phyloP scores from a whole-genome alignment of 2,797 vertebrate species.

The Hybognathus amarus region DNA sequence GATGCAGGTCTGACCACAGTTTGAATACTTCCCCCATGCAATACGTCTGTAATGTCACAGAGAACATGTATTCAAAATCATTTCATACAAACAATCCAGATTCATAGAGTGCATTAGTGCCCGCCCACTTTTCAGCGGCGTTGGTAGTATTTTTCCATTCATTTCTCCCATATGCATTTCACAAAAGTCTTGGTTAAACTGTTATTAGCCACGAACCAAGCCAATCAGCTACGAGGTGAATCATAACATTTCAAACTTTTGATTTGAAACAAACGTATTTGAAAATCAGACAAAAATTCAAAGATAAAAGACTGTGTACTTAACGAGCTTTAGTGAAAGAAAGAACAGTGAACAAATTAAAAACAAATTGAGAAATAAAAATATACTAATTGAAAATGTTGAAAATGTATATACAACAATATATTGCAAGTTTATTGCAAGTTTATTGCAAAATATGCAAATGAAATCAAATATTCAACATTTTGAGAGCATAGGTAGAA shows the following conservation, averaged over 20 bases:
- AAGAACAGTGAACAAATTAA: too few relatives aligned
- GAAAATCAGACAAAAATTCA: neutral
- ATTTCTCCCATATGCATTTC: neutral
- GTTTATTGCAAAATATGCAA: too few relatives aligned
- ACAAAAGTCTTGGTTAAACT: neutral
- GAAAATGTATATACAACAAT: too few relatives aligned
- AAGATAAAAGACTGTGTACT: too few relatives aligned
- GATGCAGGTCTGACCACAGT: constrained; percentile 94
- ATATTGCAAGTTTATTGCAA: too few relatives aligned
- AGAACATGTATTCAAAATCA: neutral
- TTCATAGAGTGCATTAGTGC: neutral
- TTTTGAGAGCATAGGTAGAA: too few relatives aligned
- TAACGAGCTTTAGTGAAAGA: too few relatives aligned
- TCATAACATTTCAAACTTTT: neutral
- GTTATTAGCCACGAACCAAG: neutral
- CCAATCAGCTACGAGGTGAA: neutral
- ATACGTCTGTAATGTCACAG: constrained; percentile 77
- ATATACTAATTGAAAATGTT: too few relatives aligned
- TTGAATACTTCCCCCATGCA: constrained; percentile 90
- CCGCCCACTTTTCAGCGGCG: neutral
- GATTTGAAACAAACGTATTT: neutral
- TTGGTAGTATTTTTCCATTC: neutral
- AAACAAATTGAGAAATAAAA: too few relatives aligned
- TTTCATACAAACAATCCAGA: neutral
- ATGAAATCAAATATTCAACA: too few relatives aligned